phyloP scores from a whole-genome alignment of 2,113 vertebrate species.

The Planiliza haematocheilus region DNA sequence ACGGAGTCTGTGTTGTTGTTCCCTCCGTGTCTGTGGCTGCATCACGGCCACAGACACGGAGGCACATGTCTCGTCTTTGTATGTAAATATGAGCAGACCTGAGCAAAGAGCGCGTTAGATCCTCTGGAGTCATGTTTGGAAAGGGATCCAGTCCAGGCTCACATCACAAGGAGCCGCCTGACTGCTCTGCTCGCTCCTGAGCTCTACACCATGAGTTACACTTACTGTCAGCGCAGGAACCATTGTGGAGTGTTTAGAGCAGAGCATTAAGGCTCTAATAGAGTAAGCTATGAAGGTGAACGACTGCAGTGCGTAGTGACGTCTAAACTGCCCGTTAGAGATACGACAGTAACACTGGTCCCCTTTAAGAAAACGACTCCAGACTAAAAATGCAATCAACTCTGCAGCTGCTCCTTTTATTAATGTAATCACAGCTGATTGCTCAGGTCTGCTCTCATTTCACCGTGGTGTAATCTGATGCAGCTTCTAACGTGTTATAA shows the following conservation, averaged over 20 bases:
- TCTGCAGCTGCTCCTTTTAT: not conserved
- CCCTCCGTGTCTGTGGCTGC: constrained; percentile 49
- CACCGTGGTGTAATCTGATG: constrained; percentile 44
- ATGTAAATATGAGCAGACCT: constrained; percentile 54
- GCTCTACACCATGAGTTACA: too few species aligned
- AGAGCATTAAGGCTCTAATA: too few species aligned
- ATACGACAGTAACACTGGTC: too few species aligned
- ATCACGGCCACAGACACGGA: constrained; percentile 22
- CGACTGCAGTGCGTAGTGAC: too few species aligned
- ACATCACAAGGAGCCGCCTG: too few species aligned
- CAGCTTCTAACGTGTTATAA: constrained; percentile 31
- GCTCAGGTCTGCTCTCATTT: constrained; percentile 54
- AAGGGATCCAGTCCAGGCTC: too few species aligned
- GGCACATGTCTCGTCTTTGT: constrained; percentile 58
- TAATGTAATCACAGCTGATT: constrained; percentile 5
- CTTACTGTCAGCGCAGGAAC: too few species aligned
- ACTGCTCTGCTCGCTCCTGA: too few species aligned
- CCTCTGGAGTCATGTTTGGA: too few species aligned
- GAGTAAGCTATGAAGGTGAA: too few species aligned
- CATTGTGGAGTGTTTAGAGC: too few species aligned
- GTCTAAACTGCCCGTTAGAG: too few species aligned
- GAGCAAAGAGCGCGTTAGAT: constrained; percentile 24
- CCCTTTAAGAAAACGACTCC: not conserved
- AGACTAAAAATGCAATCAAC: not conserved
- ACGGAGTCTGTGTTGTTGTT: constrained; percentile 60